Evolutionary conservation across 2,113 vertebrate species (phyloP).

Genomic region (Nothoprocta pentlandii): DNA sequence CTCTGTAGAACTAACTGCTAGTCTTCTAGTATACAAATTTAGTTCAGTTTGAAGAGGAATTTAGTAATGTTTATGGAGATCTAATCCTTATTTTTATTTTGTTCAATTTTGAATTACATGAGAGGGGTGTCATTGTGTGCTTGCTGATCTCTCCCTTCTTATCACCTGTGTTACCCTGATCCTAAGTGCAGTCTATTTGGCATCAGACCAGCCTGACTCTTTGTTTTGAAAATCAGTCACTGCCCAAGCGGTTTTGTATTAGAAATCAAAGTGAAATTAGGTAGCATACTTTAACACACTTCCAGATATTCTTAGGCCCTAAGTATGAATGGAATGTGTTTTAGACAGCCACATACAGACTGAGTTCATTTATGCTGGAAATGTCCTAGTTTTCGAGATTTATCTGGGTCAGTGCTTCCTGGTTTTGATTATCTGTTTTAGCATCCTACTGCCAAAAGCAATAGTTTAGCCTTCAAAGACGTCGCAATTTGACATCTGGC

Average conservation of each 20-base stretch:
- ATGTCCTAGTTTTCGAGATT: not conserved
- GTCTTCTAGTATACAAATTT: not conserved
- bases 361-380: not conserved
- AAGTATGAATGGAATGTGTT: not conserved
- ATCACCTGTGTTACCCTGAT: not conserved
- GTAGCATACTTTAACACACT: not conserved
- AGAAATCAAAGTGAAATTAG: not conserved
- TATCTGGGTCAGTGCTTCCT: not conserved
- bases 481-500: not conserved
- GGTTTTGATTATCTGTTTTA: not conserved
- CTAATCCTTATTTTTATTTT: not conserved
- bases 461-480: not conserved
- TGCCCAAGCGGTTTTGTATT: not conserved
- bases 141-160: not conserved
- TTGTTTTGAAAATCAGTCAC: not conserved
- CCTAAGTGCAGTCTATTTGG: rapidly evolving
- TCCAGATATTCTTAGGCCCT: not conserved
- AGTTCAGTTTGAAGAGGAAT: not conserved
- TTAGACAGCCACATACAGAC: not conserved
- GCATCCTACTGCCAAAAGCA: not conserved
- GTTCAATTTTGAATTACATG: not conserved
- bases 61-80: not conserved
- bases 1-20: not conserved
- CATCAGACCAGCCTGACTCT: not conserved
- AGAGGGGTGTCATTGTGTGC: not conserved